phyloP scores from a whole-genome alignment of 2,797 vertebrate species.

The Sebastes hubbsi region DNA sequence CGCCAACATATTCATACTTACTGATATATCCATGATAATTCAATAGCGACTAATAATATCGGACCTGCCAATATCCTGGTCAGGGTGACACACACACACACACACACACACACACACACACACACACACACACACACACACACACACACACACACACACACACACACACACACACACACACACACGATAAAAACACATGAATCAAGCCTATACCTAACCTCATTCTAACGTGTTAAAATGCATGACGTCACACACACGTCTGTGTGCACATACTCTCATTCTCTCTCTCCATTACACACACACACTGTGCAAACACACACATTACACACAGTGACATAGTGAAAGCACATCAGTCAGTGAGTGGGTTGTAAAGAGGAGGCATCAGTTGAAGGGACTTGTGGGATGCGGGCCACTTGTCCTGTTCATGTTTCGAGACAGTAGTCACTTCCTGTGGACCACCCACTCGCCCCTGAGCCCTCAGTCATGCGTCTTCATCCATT shows the following conservation, averaged over 20 bases:
- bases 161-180: background rate
- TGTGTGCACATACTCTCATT: background rate
- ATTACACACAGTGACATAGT: background rate
- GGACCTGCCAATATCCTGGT: background rate
- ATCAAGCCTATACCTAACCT: background rate
- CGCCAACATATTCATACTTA: background rate
- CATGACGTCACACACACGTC: background rate
- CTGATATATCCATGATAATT: background rate
- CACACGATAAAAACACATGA: background rate
- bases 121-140: background rate
- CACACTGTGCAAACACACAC: background rate
- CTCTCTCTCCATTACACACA: background rate
- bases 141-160: background rate
- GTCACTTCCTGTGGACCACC: background rate
- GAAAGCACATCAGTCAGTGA: background rate
- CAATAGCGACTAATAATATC: background rate
- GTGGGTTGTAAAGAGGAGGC: background rate
- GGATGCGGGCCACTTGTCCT: background rate
- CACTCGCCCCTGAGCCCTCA: slow-evolving; percentile 22
- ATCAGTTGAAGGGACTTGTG: background rate
- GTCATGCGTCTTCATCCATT: slow-evolving; percentile 65
- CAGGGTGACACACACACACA: background rate
- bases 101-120: background rate
- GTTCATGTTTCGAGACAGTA: slow-evolving; percentile 6
- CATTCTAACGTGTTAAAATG: background rate